Evolutionary conservation across 2,113 vertebrate genomes (phyloP).

Genomic region (Gopherus flavomarginatus): DNA sequence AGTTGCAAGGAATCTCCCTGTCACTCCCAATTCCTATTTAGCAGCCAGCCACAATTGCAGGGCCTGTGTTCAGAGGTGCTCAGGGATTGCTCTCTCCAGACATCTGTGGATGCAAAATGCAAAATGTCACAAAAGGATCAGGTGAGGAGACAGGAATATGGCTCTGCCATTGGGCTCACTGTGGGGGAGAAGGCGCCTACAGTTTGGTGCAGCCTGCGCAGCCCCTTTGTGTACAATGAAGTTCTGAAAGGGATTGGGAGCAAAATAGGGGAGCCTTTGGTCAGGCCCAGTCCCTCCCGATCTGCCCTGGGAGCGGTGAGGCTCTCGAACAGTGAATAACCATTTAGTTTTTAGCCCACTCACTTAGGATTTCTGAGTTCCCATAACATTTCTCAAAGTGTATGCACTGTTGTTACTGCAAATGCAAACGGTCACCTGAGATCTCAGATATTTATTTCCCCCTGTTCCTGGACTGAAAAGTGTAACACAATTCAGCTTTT

Average conservation of each 20-base stretch:
- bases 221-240: neutral
- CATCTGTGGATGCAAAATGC: neutral
- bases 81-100: neutral
- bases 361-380: constrained; percentile 15
- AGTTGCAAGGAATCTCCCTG: accelerated
- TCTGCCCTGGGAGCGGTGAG: neutral
- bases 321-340: neutral
- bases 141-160: neutral
- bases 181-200: neutral
- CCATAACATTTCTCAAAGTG: neutral
- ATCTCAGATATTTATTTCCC: neutral
- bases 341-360: neutral
- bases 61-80: neutral
- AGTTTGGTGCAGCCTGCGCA: neutral
- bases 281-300: accelerated
- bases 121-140: neutral
- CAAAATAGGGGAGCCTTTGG: neutral
- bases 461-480: constrained; percentile 22
- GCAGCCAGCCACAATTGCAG: neutral
- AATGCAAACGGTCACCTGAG: neutral
- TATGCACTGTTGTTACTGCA: neutral
- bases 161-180: neutral
- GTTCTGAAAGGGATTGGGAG: neutral
- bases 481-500: neutral
- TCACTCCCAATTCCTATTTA: neutral